Evolutionary conservation across 2,888 invertebrate genomes (phyloP), one percentile per base, ranked within the genome.

Genomic region (Ennomos fuscantarius): DNA sequence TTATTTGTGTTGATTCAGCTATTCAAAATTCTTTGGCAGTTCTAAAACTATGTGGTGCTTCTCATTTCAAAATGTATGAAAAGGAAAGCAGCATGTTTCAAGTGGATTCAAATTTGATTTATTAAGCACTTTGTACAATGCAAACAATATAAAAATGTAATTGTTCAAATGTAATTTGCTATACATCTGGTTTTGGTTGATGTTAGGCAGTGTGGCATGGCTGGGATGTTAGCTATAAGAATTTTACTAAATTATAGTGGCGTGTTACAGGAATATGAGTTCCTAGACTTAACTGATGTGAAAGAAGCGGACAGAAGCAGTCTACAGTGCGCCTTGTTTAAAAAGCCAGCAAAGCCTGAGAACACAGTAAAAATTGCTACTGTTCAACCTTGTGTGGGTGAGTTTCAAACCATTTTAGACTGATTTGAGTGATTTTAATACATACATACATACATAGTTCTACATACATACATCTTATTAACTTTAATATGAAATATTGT

Each of bases 261-360:
- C 80, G 72, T 91, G 80, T 92, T 93, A 78, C 89, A 94, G 93
- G 93, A 93, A 86, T 93, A 94, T 92, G 94, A 95, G 90, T 96
- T 95, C 93, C 93, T 96, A 89, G 95, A 96, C 93, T 93, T 95
- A 78, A 94, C 93, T 84, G 95, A 94, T 88, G 94, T 95, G 82
- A 95, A 94, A 86, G 95, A 94, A 85, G 93, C 93, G 76, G 95
- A 95, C 82, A 91, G 93, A 74, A 92, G 92, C 81, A 93, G 93
- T 79, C 92, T 95, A 71, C 92, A 94, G 81, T 92, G 93, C 68
- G 94, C 94, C 64, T 88, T 95, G 69, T 93, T 93, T 76, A 85
- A 88, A 72, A 81, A 76, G 9, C 63, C 46, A 13, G 55, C 57
- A 37, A 55, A 41, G 31, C 40, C 34, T 1, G 13, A 45, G 42